A percentile compares a stretch with the other conserved stretches of the same genome.
Conservation (phyloP, 2,888 invertebrate genomes). For the Molanna angustata region DNA sequence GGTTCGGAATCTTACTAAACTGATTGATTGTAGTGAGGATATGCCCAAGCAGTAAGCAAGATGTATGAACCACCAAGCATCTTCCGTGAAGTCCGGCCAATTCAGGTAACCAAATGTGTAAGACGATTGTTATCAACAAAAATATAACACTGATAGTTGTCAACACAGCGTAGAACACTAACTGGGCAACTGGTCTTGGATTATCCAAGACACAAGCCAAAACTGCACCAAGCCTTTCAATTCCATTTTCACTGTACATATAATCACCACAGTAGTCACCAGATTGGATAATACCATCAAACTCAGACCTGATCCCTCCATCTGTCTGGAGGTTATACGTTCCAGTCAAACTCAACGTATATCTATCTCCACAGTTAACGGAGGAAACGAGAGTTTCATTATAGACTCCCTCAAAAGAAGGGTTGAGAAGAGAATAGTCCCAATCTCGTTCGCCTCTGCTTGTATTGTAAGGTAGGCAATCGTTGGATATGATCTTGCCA, state of each 20-base stretch:
- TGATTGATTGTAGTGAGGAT: slow-evolving; percentile 13
- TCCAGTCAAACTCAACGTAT: slow-evolving; percentile 10
- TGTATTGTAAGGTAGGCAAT: slow-evolving; percentile 13
- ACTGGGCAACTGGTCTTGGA: neutral
- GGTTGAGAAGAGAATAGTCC: slow-evolving; percentile 13
- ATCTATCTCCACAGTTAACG: slow-evolving; percentile 2
- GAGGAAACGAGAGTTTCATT: slow-evolving; percentile 7
- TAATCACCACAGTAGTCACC: slow-evolving; percentile 27
- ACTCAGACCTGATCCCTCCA: slow-evolving; percentile 16
- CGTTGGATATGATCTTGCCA: neutral
- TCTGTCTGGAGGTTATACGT: slow-evolving; percentile 16
- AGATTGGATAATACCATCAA: slow-evolving; percentile 14
- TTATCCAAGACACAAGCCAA: slow-evolving; percentile 17
- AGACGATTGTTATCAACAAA: slow-evolving; percentile 19
- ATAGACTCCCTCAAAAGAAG: slow-evolving; percentile 8
- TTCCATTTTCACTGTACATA: slow-evolving; percentile 1
- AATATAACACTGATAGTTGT: slow-evolving; percentile 16
- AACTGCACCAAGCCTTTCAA: slow-evolving; percentile 2
- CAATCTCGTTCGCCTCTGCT: slow-evolving; percentile 12
- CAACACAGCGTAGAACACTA: slow-evolving; percentile 13
- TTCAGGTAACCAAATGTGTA: slow-evolving; percentile 26
- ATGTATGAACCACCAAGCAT: slow-evolving; percentile 21
- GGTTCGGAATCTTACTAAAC: neutral
- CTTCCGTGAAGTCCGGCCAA: slow-evolving; percentile 15
- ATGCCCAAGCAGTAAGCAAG: slow-evolving; percentile 20